phyloP scores from a whole-genome alignment of 2,113 vertebrate genomes.

The Corythoichthys haematopterus region DNA sequence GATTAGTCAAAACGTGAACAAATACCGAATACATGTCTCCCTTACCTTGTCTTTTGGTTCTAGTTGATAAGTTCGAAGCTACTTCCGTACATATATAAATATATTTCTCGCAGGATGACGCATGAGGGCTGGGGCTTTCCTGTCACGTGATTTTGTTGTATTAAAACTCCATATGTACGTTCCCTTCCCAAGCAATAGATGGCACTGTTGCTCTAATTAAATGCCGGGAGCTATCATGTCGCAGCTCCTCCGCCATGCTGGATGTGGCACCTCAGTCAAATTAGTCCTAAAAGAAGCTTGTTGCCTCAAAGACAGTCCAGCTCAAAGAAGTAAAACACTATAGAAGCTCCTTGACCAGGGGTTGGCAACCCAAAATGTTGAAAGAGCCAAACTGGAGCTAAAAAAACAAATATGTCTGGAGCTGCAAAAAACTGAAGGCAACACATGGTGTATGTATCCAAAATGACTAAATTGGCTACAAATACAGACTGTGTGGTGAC shows the following conservation, averaged over 20 bases:
- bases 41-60: conserved; percentile 55
- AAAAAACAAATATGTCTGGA: too few species aligned
- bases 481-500: too few species aligned
- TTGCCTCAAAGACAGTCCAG: too few species aligned
- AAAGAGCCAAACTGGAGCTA: too few species aligned
- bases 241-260: background rate
- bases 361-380: too few species aligned
- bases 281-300: too few species aligned
- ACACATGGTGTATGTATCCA: too few species aligned
- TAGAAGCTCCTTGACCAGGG: too few species aligned
- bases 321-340: too few species aligned
- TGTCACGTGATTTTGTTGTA: background rate
- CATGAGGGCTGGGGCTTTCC: conserved; percentile 23
- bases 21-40: background rate
- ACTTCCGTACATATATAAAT: conserved; percentile 63
- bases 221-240: background rate
- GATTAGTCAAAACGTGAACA: accelerated
- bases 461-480: too few species aligned
- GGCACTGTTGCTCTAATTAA: conserved; percentile 28
- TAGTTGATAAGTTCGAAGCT: conserved; percentile 67
- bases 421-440: too few species aligned
- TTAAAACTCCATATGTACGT: background rate
- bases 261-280: background rate
- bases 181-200: conserved; percentile 32
- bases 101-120: conserved; percentile 18